A percentile compares a stretch with the other conserved stretches of the same genome.
phyloP scores from a whole-genome alignment of 1,140 invertebrate genomes.

The Pogonus chalceus region DNA sequence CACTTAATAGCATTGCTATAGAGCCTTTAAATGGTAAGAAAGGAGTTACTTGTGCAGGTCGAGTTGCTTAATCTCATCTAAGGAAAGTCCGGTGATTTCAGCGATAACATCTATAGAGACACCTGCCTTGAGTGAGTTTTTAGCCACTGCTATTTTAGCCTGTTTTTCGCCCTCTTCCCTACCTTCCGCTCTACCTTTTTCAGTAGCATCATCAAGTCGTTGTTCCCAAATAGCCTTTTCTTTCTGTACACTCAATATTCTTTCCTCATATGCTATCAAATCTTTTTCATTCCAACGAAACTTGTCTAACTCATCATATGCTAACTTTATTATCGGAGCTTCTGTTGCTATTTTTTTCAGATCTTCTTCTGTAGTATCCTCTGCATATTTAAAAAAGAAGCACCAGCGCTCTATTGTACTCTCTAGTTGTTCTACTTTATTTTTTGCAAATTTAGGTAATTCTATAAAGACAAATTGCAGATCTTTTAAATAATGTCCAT shows the following conservation, averaged over 20 bases:
- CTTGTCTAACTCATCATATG: constrained; percentile 16
- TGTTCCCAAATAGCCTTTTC: constrained; percentile 12
- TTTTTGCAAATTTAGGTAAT: constrained; percentile 6
- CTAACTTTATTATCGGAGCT: constrained; percentile 16
- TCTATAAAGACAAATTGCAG: constrained; percentile 8
- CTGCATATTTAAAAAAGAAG: constrained; percentile 12
- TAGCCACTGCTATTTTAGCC: not conserved
- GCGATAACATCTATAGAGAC: too few relatives aligned
- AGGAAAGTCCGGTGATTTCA: too few relatives aligned
- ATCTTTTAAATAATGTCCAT: constrained; percentile 8
- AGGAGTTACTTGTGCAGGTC: too few relatives aligned
- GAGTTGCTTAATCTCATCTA: too few relatives aligned
- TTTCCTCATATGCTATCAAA: constrained; percentile 14
- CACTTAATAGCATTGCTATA: too few relatives aligned
- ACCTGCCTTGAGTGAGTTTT: too few relatives aligned
- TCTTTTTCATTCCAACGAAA: constrained; percentile 14
- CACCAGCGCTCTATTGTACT: constrained; percentile 5
- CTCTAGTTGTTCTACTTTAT: constrained; percentile 2
- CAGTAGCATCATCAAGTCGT: constrained; percentile 13
- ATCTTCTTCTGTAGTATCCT: constrained; percentile 13
- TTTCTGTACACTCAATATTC: constrained; percentile 13
- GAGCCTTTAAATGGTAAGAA: too few relatives aligned
- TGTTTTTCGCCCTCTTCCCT: not conserved
- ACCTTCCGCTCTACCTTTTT: constrained; percentile 10
- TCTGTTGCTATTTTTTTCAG: constrained; percentile 13